Base-by-base conservation (phyloP, 2,888 invertebrate species). In the Xestia sexstrigata region DNA sequence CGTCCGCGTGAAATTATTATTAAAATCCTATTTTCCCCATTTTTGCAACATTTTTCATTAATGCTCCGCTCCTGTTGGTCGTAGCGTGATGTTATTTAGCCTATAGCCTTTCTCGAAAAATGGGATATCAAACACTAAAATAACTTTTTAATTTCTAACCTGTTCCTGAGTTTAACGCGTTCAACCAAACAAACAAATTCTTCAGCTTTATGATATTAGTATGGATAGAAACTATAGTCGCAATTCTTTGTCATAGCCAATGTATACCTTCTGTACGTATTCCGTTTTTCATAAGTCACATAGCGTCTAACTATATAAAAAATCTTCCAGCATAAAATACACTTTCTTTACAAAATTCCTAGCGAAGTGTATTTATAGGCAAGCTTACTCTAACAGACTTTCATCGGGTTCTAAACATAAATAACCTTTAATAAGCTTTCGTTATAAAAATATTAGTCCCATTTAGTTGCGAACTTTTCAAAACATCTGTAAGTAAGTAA, bases 381-480 rank as follows among this genome's bases (percentile, higher is more conserved):
- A 63, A 45, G 35, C 17, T 55, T 63, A 30, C 20, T 17, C 23
- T 8, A 35, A 74, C 55, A 39, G 35, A 20, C 58, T 76, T 60
- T 39, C 47, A 67, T 15, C 1, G 30, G 49, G 15, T 49, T 49
- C 30, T 42, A 49, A 77, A 76, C n/a, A 67, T 30, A n/a, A 67
- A 67, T 47, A 67, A 39, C 42, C 60, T 42, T 30, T n/a, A 67
- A 67, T 47, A 67, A 39, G 49, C 60, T 42, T 67, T 42, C 1
- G 30, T 42, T 76, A 66, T 60, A 42, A 76, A 60, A 63, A 76
- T 76, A 5, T 67, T 30, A 30, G 11, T 30, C 35, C 39, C n/a
- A 15, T 76, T 30, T 17, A 76, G 75, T 76, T 76, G 23, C 11
- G 15, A 75, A 66, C 55, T 20, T 58, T 42, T 30, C n/a, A 11